Evolutionary conservation across 2,113 vertebrate genomes (phyloP), one percentile per base, ranked within the genome.

Genomic region (Thinocorus orbignyianus): DNA sequence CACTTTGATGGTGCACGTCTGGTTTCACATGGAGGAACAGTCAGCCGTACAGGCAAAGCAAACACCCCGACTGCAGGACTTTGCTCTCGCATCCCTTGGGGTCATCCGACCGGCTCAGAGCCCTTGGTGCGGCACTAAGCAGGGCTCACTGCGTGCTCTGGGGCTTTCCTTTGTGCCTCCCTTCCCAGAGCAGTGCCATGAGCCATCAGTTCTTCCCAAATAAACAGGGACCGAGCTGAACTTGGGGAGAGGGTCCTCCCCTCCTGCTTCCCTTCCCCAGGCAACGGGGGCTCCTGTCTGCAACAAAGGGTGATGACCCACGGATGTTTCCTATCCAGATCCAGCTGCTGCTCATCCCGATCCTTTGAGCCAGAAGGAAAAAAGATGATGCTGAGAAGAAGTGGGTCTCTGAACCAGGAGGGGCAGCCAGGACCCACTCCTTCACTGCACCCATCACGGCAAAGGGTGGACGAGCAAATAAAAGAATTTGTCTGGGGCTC

Each of bases 81-180:
- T 31, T n/a, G 76, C 90, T 88, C 74, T 35, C 3, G 8, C 6
- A 88, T 86, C 92, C 94, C 94, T 17, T 14, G 82, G 88, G 94
- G 46, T 88, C 92, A 92, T 66, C 82, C 28, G 5, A 42, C 18
- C 26, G 7, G 68, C 91, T 90, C 86, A 39, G 30, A 95, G 72
- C 15, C 91, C 88, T 94, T 88, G 93, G 90, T 93, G 92, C 4
- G 9, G 79, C 82, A 54, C 88, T 94, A 49, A 83, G 74, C 71
- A 82, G 86, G 58, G 82, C 76, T 90, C 58, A 7, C 79, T 82
- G 76, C 6, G 16, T 17, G 91, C 94, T 92, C 33, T 37, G 76
- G 55, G 55, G 66, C 83, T 66, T 86, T 26, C 83, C 72, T 93
- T 90, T 88, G 91, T 69, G 54, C 86, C 66, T 31, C 72, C 76